Conservation (phyloP, 2,113 vertebrate species). For the Stictonetta naevosa region DNA sequence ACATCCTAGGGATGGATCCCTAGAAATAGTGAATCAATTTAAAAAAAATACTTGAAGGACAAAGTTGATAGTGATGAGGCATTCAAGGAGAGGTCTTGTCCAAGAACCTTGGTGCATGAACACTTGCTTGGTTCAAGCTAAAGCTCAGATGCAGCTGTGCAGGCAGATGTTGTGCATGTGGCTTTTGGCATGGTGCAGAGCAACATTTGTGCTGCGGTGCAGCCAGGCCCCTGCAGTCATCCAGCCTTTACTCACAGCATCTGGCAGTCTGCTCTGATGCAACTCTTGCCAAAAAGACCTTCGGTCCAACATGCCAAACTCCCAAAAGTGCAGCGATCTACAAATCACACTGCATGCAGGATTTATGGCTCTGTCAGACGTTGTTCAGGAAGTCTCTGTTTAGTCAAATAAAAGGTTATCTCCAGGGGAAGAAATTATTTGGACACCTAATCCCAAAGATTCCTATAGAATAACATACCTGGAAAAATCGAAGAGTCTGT, state of each 20-base stretch:
- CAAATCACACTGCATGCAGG: fast-evolving
- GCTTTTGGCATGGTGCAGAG: not conserved
- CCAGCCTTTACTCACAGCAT: not conserved
- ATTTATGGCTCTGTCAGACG: not conserved
- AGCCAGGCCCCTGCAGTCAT: not conserved
- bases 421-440: not conserved
- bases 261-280: not conserved
- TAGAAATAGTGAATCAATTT: not conserved
- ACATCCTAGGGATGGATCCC: not conserved
- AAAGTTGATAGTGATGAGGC: not conserved
- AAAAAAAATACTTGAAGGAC: not conserved
- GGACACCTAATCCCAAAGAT: not conserved
- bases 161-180: not conserved
- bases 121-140: not conserved
- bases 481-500: not conserved
- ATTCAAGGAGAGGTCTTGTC: not conserved
- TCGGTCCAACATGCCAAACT: not conserved
- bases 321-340: not conserved
- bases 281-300: not conserved
- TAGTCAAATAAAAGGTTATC: not conserved
- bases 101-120: not conserved
- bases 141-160: not conserved
- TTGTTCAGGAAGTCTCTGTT: not conserved
- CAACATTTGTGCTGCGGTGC: fast-evolving
- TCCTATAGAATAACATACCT: not conserved